A percentile compares a stretch with the other conserved stretches of the same genome.
Evolutionary conservation across 2,888 invertebrate genomes (phyloP).

Genomic region (Nasonovia ribisnigri): DNA sequence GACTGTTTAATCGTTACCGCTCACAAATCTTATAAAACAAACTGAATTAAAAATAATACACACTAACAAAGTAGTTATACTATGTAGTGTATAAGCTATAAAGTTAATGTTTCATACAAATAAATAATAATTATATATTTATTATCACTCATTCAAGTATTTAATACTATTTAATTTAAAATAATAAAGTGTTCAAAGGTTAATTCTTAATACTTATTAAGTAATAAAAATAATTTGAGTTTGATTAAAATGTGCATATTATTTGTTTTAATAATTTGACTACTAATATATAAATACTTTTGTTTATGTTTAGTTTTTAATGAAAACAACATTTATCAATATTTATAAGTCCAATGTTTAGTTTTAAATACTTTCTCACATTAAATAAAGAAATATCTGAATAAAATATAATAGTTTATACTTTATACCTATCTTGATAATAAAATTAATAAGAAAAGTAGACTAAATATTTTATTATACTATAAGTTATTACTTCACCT

Average conservation of each 20-base stretch:
- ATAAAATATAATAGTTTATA: not conserved
- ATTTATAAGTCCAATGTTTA: conserved; percentile 11
- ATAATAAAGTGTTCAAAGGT: not conserved
- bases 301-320: not conserved
- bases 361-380: not conserved
- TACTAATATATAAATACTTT: not conserved
- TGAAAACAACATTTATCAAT: not conserved
- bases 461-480: not conserved
- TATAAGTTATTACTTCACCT: not conserved
- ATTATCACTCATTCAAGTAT: not conserved
- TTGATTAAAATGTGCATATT: not conserved
- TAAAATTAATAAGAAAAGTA: not conserved
- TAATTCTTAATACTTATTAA: not conserved
- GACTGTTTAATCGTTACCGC: not conserved
- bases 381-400: not conserved
- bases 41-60: not conserved
- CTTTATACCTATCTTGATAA: not conserved
- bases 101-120: not conserved
- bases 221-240: not conserved
- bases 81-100: not conserved
- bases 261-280: not conserved
- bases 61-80: not conserved
- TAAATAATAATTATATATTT: not conserved
- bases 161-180: not conserved
- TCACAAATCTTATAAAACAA: not conserved